Conservation (phyloP, 2,888 invertebrate genomes). For the Philonicus albiceps region DNA sequence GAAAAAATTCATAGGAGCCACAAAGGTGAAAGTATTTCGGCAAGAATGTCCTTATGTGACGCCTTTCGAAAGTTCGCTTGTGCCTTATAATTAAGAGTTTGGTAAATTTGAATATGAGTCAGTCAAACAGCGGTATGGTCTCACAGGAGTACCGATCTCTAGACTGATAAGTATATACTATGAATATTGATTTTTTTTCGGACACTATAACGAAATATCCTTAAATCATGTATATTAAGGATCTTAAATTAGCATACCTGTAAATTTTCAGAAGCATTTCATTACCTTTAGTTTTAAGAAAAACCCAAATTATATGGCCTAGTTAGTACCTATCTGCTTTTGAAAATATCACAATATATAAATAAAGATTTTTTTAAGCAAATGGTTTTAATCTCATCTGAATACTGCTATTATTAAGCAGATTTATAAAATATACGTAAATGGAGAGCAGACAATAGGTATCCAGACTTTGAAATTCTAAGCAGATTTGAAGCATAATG, state of each 20-base stretch:
- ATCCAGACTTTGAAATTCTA: background rate
- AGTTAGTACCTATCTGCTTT: background rate
- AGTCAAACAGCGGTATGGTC: background rate
- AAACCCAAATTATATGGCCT: background rate
- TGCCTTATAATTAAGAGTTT: background rate
- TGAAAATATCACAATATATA: no score
- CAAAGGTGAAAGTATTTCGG: background rate
- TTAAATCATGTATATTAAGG: background rate
- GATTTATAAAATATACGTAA: background rate
- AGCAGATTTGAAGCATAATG: background rate
- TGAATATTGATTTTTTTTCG: background rate
- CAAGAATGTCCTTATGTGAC: background rate
- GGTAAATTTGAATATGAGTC: background rate
- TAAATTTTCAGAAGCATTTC: background rate
- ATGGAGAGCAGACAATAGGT: background rate
- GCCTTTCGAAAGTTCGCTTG: background rate
- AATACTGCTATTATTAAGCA: no score
- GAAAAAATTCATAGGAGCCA: background rate
- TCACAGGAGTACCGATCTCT: no score
- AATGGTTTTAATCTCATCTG: no score
- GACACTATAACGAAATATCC: background rate
- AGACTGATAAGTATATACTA: no score
- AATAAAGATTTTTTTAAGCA: no score
- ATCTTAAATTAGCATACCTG: background rate
- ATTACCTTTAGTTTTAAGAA: background rate